Evolutionary conservation across 2,113 vertebrate species (phyloP).

Genomic region (Forbesichthys agassizii): DNA sequence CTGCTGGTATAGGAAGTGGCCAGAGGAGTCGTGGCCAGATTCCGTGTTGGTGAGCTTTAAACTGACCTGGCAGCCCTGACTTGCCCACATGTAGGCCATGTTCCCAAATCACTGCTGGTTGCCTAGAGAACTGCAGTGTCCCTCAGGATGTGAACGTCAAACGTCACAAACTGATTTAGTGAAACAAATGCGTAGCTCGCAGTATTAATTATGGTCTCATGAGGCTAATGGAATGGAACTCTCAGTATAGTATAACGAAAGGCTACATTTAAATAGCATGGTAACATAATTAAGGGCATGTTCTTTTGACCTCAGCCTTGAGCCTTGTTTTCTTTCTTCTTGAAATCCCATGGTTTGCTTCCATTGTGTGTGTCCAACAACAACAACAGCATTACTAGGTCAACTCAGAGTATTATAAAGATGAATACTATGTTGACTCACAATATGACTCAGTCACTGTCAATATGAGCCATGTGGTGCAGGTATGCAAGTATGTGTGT

Average conservation of each 20-base stretch:
- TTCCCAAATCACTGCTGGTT: neutral
- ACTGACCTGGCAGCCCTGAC: neutral
- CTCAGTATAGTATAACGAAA: too few species aligned
- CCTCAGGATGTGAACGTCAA: neutral
- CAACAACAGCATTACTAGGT: constrained; percentile 21
- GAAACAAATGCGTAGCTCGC: too few species aligned
- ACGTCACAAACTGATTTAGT: too few species aligned
- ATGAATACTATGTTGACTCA: constrained; percentile 23
- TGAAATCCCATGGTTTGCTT: neutral
- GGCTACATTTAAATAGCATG: too few species aligned
- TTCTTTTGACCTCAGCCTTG: neutral
- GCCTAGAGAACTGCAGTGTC: neutral
- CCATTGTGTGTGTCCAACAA: constrained; percentile 21
- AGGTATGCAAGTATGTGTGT: neutral
- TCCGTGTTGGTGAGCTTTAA: neutral
- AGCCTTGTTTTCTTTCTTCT: neutral
- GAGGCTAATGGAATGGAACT: too few species aligned
- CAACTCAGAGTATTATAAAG: constrained; percentile 7
- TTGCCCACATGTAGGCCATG: neutral
- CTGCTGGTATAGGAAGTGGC: too few species aligned
- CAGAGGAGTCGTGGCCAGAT: neutral
- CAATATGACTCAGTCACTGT: constrained; percentile 9
- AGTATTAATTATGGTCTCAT: too few species aligned
- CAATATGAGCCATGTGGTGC: neutral
- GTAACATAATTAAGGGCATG: too few species aligned